Percentiles rank a stretch among this genome's conserved stretches.
These are phyloP conservation scores for Heliconius ismenius DNA, from an alignment of 2,888 invertebrate genomes.

Conservation along the genomic window DNA sequence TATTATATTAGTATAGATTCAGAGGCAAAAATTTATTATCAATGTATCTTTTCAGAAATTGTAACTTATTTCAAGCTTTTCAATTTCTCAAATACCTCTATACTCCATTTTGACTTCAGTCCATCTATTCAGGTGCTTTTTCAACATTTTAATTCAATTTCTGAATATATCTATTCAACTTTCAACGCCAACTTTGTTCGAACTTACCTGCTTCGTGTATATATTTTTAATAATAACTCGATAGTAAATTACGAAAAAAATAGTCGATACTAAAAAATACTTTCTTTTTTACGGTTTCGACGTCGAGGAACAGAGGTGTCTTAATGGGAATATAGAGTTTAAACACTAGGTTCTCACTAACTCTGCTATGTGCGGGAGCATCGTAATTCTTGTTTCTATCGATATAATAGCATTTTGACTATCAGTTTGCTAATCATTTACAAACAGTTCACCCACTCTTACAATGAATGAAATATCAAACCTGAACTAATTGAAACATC, in stretches of 20 bases:
- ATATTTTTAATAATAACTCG: not conserved
- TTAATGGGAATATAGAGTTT: no score
- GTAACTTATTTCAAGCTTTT: conserved; percentile 2
- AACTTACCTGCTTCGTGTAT: not conserved
- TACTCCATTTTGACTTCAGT: conserved; percentile 1
- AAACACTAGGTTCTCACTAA: no score
- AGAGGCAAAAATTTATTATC: not conserved
- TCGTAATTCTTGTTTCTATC: not conserved
- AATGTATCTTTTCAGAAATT: conserved; percentile 12
- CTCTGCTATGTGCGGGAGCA: not conserved
- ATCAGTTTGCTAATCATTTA: conserved; percentile 36
- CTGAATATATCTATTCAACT: conserved; percentile 1
- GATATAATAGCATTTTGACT: conserved; percentile 13
- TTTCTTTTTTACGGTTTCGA: no score
- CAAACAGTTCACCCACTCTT: conserved; percentile 30
- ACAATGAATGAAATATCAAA: conserved; percentile 39
- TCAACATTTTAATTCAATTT: not conserved
- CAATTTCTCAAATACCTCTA: not conserved
- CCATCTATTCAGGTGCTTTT: conserved; percentile 5
- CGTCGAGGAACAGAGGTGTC: no score
- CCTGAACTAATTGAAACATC: conserved; percentile 43
- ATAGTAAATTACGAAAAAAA: no score
- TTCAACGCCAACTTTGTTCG: not conserved
- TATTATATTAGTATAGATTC: no score
- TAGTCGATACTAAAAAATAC: no score